A percentile compares a stretch with the other conserved stretches of the same genome.
Conservation (phyloP, 2,113 vertebrate genomes). For the Zootoca vivipara region DNA sequence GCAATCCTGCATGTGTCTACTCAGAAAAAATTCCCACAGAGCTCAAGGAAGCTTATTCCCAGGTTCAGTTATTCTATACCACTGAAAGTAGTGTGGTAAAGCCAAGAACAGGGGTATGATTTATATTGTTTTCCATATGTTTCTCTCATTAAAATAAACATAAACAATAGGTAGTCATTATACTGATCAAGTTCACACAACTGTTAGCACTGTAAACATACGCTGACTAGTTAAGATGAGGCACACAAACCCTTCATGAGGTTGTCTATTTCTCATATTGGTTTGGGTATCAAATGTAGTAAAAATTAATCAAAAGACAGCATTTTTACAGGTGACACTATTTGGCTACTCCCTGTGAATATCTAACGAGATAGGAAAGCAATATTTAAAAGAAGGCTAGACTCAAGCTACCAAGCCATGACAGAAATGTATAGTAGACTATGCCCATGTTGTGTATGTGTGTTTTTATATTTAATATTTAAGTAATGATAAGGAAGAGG, state of each 20-base stretch:
- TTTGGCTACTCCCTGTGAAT: neutral
- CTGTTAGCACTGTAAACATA: neutral
- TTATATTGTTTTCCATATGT: neutral
- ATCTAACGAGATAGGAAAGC: neutral
- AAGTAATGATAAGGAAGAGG: neutral
- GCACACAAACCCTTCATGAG: neutral
- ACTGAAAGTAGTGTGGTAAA: neutral
- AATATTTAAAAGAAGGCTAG: neutral
- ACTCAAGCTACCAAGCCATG: neutral
- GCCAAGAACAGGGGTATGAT: neutral
- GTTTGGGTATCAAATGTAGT: slow-evolving; percentile 6
- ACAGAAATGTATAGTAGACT: neutral
- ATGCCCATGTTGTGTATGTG: neutral
- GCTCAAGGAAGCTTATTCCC: too few species aligned
- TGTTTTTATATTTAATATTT: slow-evolving; percentile 14
- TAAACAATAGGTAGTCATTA: neutral
- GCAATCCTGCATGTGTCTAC: neutral
- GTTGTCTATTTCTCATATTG: neutral
- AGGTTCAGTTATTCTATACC: neutral
- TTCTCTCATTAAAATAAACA: neutral
- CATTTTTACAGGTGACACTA: slow-evolving; percentile 17
- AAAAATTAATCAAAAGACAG: neutral
- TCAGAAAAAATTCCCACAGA: too few species aligned
- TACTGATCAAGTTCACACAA: neutral
- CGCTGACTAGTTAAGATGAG: neutral